These are phyloP conservation scores for Aplodontia rufa DNA, from an alignment of 2,113 vertebrate genomes.

Conservation along the genomic window DNA sequence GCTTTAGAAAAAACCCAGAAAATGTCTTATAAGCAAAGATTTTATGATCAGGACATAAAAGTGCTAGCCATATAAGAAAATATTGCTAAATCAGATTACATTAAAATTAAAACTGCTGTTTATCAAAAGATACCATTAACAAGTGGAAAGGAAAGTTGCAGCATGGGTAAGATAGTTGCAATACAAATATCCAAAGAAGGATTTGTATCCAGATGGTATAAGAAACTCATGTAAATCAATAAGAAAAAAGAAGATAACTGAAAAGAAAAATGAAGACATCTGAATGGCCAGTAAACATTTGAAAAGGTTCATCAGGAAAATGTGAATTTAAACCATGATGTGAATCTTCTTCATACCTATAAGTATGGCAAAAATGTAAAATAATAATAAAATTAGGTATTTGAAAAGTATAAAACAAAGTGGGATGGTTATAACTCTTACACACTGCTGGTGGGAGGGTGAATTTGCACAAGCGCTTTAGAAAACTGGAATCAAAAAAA, in stretches of 20 bases:
- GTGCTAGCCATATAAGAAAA: background rate
- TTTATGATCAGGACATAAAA: background rate
- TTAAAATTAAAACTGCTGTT: slow-evolving; percentile 11
- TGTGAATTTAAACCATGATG: background rate
- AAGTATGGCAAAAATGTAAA: background rate
- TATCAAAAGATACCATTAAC: slow-evolving; percentile 34
- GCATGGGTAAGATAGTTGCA: background rate
- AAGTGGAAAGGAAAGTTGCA: background rate
- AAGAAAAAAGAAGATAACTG: background rate
- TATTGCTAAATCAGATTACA: background rate
- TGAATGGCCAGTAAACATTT: background rate
- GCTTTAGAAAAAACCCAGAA: background rate
- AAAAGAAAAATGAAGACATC: background rate
- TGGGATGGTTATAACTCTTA: background rate
- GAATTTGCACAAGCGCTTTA: slow-evolving; percentile 28
- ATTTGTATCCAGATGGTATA: background rate
- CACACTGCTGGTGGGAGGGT: background rate
- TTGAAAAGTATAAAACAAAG: background rate
- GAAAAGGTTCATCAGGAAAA: background rate
- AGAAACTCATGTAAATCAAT: background rate
- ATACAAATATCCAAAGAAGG: slow-evolving; percentile 3
- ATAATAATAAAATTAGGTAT: slow-evolving; percentile 20
- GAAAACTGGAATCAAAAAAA: too few species aligned
- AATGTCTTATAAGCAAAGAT: background rate
- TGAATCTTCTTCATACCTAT: background rate